These are phyloP conservation scores for Asarcornis scutulata DNA, from an alignment of 2,113 vertebrate species.

Conservation along the genomic window DNA sequence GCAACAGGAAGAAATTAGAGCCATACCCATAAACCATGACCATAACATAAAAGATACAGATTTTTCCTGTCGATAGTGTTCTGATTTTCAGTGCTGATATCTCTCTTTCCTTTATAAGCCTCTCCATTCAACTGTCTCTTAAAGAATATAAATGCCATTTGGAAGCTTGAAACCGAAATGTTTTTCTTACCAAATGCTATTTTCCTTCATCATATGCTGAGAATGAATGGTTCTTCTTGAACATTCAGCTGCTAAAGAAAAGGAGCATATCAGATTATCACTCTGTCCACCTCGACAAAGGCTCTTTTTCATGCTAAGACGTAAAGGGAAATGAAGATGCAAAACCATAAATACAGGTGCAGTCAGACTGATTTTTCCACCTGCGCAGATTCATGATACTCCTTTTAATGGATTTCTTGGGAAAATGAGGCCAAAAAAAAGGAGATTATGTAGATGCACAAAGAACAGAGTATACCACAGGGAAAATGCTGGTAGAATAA, in stretches of 20 bases:
- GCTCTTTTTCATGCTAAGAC: background rate
- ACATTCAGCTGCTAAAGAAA: constrained; percentile 49
- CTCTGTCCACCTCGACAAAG: constrained; percentile 16
- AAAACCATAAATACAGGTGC: background rate
- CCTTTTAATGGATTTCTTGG: constrained; percentile 31
- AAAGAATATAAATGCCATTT: background rate
- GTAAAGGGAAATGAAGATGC: background rate
- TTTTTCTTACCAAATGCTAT: constrained; percentile 66
- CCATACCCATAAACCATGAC: background rate
- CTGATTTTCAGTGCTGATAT: background rate
- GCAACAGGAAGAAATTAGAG: constrained; percentile 6
- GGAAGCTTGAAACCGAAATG: constrained; percentile 34
- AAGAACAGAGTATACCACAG: background rate
- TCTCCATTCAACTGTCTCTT: background rate
- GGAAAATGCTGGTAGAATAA: constrained; percentile 8
- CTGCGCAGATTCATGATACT: background rate
- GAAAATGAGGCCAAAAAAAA: constrained; percentile 33
- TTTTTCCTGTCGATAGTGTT: background rate
- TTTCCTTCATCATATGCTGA: constrained; percentile 41
- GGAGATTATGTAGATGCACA: constrained; percentile 38
- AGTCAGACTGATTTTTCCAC: background rate
- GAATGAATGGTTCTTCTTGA: constrained; percentile 45
- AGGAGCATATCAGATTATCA: background rate
- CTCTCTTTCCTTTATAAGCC: background rate
- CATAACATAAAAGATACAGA: background rate